phyloP scores from a whole-genome alignment of 2,888 invertebrate genomes.

The Sabatieria punctata region DNA sequence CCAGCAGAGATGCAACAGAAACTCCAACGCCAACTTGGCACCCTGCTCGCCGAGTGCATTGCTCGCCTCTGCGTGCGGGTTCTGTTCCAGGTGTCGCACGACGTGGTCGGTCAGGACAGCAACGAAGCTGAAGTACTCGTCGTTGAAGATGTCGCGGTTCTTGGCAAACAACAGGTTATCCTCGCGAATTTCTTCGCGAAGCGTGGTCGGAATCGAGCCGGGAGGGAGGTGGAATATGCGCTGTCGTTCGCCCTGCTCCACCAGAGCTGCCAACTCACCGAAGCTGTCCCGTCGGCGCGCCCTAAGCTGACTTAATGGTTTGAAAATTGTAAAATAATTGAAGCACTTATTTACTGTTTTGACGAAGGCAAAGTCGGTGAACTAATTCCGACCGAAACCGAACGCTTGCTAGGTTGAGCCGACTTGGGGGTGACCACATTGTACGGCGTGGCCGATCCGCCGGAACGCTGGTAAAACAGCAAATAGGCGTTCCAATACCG shows the following conservation, averaged over 20 bases:
- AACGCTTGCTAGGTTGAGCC: constrained; percentile 8
- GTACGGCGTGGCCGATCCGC: too few relatives aligned
- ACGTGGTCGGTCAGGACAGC: constrained; percentile 21
- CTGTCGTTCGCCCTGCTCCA: constrained; percentile 37
- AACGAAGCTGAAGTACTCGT: constrained; percentile 37
- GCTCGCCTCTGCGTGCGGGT: too few relatives aligned
- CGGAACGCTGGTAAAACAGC: constrained; percentile 37
- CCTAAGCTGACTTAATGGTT: too few relatives aligned
- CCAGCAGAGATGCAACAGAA: not conserved
- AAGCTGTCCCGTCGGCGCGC: constrained; percentile 31
- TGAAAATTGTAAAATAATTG: not conserved
- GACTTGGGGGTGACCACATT: constrained; percentile 17
- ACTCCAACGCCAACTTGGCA: not conserved
- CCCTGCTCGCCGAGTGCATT: too few relatives aligned
- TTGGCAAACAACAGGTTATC: constrained; percentile 38
- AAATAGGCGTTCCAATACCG: constrained; percentile 42
- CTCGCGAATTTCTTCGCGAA: constrained; percentile 34
- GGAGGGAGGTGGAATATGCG: constrained; percentile 29
- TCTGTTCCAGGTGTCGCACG: too few relatives aligned
- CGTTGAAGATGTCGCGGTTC: constrained; percentile 36
- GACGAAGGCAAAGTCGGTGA: not conserved
- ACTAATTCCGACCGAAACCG: not conserved
- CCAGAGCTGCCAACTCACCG: constrained; percentile 37
- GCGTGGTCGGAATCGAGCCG: constrained; percentile 24
- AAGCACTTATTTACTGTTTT: not conserved